Conservation (phyloP, 2,888 invertebrate species). For the Xestia rhomboidea region DNA sequence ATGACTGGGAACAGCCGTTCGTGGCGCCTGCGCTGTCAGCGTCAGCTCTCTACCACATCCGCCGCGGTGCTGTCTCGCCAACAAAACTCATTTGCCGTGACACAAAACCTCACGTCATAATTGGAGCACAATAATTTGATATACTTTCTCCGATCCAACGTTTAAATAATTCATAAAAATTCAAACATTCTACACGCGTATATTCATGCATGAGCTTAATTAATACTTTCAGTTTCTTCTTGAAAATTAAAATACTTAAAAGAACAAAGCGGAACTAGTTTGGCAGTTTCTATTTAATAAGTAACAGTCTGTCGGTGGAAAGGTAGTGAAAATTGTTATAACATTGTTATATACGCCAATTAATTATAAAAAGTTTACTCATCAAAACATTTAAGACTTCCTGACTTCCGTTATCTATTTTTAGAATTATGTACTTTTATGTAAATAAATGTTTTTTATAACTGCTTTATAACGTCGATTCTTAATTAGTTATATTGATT, state of each 20-base stretch:
- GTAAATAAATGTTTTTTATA: background rate
- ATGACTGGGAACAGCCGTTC: slow-evolving; percentile 6
- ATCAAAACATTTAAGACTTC: slow-evolving; percentile 21
- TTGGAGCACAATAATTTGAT: slow-evolving; percentile 87
- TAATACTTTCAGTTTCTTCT: slow-evolving; percentile 83
- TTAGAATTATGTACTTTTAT: background rate
- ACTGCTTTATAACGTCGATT: background rate
- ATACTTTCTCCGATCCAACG: slow-evolving; percentile 83
- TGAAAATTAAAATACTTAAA: slow-evolving; percentile 68
- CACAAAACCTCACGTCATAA: slow-evolving; percentile 82
- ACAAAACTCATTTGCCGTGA: slow-evolving; percentile 77
- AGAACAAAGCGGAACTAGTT: slow-evolving; percentile 71
- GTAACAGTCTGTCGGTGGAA: slow-evolving; percentile 23
- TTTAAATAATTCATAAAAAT: slow-evolving; percentile 82
- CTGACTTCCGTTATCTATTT: slow-evolving; percentile 11
- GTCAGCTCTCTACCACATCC: slow-evolving; percentile 64
- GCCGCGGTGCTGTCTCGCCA: slow-evolving; percentile 58
- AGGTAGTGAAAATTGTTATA: slow-evolving; percentile 51
- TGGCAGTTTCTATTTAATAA: slow-evolving; percentile 53
- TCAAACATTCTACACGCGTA: slow-evolving; percentile 72
- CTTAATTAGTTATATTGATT: background rate
- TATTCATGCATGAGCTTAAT: slow-evolving; percentile 75
- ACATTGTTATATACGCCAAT: slow-evolving; percentile 39
- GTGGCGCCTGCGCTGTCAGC: slow-evolving; percentile 48
- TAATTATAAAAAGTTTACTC: slow-evolving; percentile 46